Percentiles rank a stretch among this genome's conserved stretches.
Evolutionary conservation across 2,797 vertebrate species (phyloP).

Genomic region (Malurus splendens): DNA sequence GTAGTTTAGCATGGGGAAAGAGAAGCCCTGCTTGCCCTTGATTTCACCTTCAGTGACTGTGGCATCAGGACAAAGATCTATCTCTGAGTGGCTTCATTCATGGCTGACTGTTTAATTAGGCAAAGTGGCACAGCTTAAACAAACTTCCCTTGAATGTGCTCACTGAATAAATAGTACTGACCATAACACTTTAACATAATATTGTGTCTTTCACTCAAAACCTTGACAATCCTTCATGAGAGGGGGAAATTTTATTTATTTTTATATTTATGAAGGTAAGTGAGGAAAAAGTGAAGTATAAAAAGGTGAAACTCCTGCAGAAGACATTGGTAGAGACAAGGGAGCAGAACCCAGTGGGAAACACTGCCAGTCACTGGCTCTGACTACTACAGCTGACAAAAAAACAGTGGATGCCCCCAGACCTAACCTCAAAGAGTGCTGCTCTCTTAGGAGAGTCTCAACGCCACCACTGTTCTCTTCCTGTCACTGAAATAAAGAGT

Average conservation of each 20-base stretch:
- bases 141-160: neutral
- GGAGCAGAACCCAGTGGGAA: neutral
- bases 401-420: neutral
- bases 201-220: neutral
- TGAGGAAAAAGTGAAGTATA: neutral
- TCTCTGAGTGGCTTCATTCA: conserved; percentile 15
- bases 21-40: neutral
- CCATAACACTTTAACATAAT: neutral
- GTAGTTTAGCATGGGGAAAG: neutral
- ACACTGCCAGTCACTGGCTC: neutral
- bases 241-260: neutral
- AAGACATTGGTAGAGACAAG: neutral
- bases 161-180: conserved; percentile 1
- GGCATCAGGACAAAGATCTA: neutral
- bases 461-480: accelerated
- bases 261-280: neutral
- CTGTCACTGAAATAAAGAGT: neutral
- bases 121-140: neutral
- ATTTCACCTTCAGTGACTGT: neutral
- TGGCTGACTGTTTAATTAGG: neutral
- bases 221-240: neutral
- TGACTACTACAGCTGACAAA: neutral
- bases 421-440: neutral
- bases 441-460: neutral
- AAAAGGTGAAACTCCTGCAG: neutral